A percentile compares a stretch with the other conserved stretches of the same genome.
Conservation (phyloP, 1,140 invertebrate species). For the Theocolax elegans region DNA sequence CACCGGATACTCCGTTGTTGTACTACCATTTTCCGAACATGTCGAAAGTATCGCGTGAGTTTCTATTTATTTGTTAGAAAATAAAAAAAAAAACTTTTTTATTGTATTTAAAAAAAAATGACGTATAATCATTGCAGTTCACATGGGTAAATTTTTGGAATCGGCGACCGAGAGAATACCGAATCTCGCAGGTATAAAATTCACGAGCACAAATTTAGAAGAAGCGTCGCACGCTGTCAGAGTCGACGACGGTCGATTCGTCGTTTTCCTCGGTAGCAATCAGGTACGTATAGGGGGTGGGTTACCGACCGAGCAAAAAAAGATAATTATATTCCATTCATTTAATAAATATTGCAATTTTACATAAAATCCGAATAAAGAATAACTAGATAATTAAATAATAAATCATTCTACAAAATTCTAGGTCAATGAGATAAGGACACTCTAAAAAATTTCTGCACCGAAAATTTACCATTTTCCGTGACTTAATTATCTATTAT, state of each 20-base stretch:
- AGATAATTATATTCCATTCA: too few relatives aligned
- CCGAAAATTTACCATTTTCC: too few relatives aligned
- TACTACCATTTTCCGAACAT: slow-evolving; percentile 85
- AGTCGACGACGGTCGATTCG: slow-evolving; percentile 65
- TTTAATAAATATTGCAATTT: too few relatives aligned
- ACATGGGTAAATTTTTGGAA: slow-evolving; percentile 77
- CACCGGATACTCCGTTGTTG: slow-evolving; percentile 80
- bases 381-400: too few relatives aligned
- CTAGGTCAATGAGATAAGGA: too few relatives aligned
- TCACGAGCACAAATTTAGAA: slow-evolving; percentile 74
- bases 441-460: too few relatives aligned
- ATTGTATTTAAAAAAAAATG: too few relatives aligned
- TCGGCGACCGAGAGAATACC: slow-evolving; percentile 72
- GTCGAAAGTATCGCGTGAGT: slow-evolving; percentile 77
- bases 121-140: slow-evolving; percentile 68
- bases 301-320: too few relatives aligned
- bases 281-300: slow-evolving; percentile 53
- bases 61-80: background rate
- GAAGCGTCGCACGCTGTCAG: slow-evolving; percentile 72
- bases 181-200: slow-evolving; percentile 81
- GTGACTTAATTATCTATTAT: too few relatives aligned
- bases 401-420: too few relatives aligned
- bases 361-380: too few relatives aligned
- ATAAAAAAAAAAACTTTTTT: background rate
- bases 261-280: slow-evolving; percentile 71